Evolutionary conservation across 2,888 invertebrate species (phyloP).

Genomic region (Doris montereyensis): DNA sequence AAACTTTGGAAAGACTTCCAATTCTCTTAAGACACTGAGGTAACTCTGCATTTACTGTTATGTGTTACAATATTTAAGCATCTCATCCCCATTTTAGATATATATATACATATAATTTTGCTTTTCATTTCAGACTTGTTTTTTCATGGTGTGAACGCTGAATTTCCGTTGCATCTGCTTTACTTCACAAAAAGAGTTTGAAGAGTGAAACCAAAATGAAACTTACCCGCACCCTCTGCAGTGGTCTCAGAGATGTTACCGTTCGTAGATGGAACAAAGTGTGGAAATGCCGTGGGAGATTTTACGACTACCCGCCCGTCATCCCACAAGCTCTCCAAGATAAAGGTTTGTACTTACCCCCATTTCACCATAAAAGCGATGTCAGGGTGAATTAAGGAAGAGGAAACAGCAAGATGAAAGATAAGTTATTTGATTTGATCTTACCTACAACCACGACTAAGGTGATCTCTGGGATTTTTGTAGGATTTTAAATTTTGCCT

Average conservation of each 20-base stretch:
- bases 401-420: no score
- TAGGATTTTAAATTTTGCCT: no score
- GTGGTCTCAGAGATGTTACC: conserved; percentile 21
- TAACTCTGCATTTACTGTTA: no score
- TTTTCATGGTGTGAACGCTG: neutral
- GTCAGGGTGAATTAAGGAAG: no score
- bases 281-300: conserved; percentile 24
- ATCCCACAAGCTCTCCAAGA: conserved; percentile 26
- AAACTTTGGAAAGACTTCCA: no score
- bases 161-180: neutral
- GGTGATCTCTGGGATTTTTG: no score
- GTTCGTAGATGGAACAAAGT: conserved; percentile 28
- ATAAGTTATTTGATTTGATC: no score
- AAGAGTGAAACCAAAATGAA: conserved; percentile 3
- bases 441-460: no score
- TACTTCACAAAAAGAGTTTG: neutral
- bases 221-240: conserved; percentile 5
- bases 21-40: no score
- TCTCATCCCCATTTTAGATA: no score
- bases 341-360: conserved; percentile 31
- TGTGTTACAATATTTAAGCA: no score
- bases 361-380: no score
- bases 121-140: neutral
- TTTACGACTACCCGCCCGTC: conserved; percentile 27
- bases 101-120: neutral